A percentile compares a stretch with the other conserved stretches of the same genome.
These are phyloP conservation scores for Tetropium fuscum DNA, from an alignment of 2,888 invertebrate genomes.

Conservation along the genomic window DNA sequence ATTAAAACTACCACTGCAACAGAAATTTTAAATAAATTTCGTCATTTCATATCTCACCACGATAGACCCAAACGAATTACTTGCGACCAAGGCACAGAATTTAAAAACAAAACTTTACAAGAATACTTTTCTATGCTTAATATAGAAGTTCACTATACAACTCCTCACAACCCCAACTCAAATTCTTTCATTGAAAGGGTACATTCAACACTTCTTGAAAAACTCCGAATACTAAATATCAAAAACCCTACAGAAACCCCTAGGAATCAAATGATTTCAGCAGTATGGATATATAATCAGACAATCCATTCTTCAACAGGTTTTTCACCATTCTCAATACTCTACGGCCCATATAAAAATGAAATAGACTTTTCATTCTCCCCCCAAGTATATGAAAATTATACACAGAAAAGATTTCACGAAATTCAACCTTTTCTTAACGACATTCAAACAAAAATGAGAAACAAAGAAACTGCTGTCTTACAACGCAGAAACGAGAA, in stretches of 20 bases:
- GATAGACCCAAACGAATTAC: not conserved
- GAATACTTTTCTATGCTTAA: not conserved
- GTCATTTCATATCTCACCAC: not conserved
- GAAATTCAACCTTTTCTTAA: too few relatives aligned
- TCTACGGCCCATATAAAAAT: not conserved
- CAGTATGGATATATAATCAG: not conserved
- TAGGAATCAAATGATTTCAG: not conserved
- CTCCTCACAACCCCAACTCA: not conserved
- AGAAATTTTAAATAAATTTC: not conserved
- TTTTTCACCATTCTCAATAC: not conserved
- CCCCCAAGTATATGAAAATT: too few relatives aligned
- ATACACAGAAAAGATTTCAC: too few relatives aligned
- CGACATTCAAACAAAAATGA: too few relatives aligned
- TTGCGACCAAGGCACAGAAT: not conserved
- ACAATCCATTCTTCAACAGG: not conserved
- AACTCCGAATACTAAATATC: not conserved
- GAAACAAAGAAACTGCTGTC: too few relatives aligned
- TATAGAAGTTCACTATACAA: not conserved
- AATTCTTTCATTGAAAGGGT: not conserved
- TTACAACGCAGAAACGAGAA: too few relatives aligned
- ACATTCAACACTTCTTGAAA: not conserved
- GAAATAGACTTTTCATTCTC: not conserved
- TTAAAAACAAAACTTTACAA: not conserved
- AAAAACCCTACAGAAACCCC: not conserved
- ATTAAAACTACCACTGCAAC: not conserved